Conservation (phyloP, 2,888 invertebrate genomes). For the Morpho deidamia region DNA sequence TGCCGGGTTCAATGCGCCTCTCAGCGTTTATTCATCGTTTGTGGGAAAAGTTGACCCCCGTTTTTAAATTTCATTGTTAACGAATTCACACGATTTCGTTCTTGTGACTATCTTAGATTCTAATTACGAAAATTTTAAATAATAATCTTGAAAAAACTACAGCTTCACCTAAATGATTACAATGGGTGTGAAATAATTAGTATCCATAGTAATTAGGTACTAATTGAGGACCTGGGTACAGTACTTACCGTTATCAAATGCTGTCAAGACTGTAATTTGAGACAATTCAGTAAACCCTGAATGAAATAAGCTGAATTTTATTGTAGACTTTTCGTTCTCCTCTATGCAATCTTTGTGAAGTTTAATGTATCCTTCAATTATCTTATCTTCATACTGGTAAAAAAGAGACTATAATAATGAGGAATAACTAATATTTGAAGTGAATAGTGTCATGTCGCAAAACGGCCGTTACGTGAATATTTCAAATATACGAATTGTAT, state of each 20-base stretch:
- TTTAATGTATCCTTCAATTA: constrained; percentile 65
- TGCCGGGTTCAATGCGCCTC: constrained; percentile 78
- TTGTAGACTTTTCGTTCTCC: constrained; percentile 54
- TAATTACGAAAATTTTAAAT: constrained; percentile 20
- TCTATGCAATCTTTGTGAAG: constrained; percentile 67
- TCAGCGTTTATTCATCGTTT: constrained; percentile 77
- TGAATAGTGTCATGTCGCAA: constrained; percentile 38
- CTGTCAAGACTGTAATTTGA: constrained; percentile 49
- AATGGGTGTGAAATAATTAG: too few species aligned
- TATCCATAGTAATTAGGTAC: neutral
- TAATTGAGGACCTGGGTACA: constrained; percentile 3
- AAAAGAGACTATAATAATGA: constrained; percentile 47
- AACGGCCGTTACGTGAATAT: constrained; percentile 36
- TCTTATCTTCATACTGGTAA: constrained; percentile 60
- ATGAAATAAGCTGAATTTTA: constrained; percentile 20
- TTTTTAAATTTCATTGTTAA: constrained; percentile 73
- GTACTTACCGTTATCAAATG: constrained; percentile 27
- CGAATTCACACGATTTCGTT: constrained; percentile 71
- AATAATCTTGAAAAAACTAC: neutral
- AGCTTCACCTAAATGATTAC: too few species aligned
- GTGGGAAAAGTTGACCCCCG: constrained; percentile 78
- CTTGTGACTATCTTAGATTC: constrained; percentile 55
- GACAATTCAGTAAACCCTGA: constrained; percentile 45
- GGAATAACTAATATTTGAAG: constrained; percentile 42
- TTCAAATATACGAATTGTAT: constrained; percentile 29